phyloP scores from a whole-genome alignment of 2,113 vertebrate genomes.

The Gavia stellata region DNA sequence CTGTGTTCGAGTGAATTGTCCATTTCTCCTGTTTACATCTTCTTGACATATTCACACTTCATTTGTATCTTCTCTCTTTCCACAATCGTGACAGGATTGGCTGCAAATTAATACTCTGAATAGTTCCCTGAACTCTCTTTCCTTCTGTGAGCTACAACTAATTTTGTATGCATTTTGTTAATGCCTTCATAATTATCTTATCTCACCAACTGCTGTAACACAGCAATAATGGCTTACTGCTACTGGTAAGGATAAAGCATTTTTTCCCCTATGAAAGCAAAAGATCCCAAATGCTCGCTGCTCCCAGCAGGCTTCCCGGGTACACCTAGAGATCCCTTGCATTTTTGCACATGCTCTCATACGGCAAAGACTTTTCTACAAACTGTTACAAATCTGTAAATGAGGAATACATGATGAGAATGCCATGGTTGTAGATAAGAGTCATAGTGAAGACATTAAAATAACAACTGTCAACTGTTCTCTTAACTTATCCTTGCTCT shows the following conservation, averaged over 20 bases:
- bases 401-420: neutral
- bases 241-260: neutral
- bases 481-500: neutral
- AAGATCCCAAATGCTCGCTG: neutral
- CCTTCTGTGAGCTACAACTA: neutral
- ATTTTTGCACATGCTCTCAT: neutral
- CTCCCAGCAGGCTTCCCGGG: neutral
- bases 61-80: neutral
- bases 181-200: conserved; percentile 34
- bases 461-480: neutral
- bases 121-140: neutral
- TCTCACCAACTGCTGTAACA: conserved; percentile 37
- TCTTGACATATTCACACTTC: neutral
- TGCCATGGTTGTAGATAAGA: neutral
- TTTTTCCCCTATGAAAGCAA: neutral
- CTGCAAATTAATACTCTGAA: neutral
- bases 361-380: neutral
- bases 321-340: neutral
- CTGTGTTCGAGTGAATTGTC: neutral
- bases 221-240: conserved; percentile 9
- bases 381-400: neutral
- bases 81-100: neutral
- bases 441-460: neutral
- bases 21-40: neutral
- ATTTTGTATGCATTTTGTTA: conserved; percentile 32